A percentile compares a stretch with the other conserved stretches of the same genome.
Evolutionary conservation across 2,797 vertebrate species (phyloP).

Genomic region (Tauraco hartlaubi): DNA sequence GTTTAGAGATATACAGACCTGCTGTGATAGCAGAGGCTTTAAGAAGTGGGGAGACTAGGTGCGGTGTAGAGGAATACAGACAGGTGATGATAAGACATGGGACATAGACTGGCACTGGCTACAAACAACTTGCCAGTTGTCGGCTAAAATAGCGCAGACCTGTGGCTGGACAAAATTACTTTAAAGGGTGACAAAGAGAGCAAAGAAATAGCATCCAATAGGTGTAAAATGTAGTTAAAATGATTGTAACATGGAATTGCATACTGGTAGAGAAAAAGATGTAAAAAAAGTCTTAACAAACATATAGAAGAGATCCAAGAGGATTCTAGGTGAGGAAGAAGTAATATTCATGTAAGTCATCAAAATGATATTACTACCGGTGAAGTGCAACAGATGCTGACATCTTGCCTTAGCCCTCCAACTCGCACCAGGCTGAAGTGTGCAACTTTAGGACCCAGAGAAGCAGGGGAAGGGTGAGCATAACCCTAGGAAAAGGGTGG

Average conservation of each 20-base stretch:
- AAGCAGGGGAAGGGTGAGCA: background rate
- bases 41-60: background rate
- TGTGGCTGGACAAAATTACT: background rate
- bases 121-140: background rate
- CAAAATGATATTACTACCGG: background rate
- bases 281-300: background rate
- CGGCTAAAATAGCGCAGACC: background rate
- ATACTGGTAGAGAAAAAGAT: background rate
- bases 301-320: background rate
- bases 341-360: background rate
- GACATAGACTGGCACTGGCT: background rate
- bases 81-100: background rate
- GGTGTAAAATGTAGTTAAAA: background rate
- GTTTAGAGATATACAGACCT: background rate
- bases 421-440: fast-evolving
- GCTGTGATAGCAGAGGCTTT: background rate
- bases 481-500: background rate
- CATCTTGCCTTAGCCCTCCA: background rate
- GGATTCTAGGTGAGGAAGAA: background rate
- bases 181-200: background rate
- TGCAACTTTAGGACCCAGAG: background rate
- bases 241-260: background rate
- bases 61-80: background rate
- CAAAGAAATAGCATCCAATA: background rate
- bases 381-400: background rate